Conservation (phyloP, 2,113 vertebrate genomes). For the Camelus dromedarius region DNA sequence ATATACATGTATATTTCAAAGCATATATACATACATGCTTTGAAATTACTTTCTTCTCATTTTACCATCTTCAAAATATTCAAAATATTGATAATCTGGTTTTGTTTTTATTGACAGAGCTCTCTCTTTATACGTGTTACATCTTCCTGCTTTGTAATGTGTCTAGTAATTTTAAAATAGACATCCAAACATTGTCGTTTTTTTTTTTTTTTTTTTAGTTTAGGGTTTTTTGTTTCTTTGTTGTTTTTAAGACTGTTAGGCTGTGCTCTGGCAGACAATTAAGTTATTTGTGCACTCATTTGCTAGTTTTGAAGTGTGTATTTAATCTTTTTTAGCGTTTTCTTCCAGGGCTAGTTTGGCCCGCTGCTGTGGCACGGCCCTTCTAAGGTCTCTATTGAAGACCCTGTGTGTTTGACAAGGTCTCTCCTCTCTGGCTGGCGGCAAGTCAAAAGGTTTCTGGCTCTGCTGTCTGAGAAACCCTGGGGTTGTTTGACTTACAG, state of each 20-base stretch:
- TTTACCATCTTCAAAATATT: neutral
- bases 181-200: neutral
- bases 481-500: no score
- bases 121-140: neutral
- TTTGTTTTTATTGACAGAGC: neutral
- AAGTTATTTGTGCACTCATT: neutral
- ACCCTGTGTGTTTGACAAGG: neutral
- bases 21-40: neutral
- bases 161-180: conserved; percentile 35
- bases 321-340: neutral
- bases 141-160: neutral
- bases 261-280: neutral
- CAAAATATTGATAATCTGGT: neutral
- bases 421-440: neutral
- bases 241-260: neutral
- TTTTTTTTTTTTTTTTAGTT: neutral
- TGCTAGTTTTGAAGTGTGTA: neutral
- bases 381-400: neutral
- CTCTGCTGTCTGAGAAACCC: neutral
- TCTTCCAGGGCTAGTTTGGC: no score
- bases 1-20: neutral
- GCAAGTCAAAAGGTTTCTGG: neutral
- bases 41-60: neutral
- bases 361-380: fast-evolving
- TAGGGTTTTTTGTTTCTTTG: neutral